These are phyloP conservation scores for Cariama cristata DNA, from an alignment of 2,113 vertebrate species.

Conservation along the genomic window DNA sequence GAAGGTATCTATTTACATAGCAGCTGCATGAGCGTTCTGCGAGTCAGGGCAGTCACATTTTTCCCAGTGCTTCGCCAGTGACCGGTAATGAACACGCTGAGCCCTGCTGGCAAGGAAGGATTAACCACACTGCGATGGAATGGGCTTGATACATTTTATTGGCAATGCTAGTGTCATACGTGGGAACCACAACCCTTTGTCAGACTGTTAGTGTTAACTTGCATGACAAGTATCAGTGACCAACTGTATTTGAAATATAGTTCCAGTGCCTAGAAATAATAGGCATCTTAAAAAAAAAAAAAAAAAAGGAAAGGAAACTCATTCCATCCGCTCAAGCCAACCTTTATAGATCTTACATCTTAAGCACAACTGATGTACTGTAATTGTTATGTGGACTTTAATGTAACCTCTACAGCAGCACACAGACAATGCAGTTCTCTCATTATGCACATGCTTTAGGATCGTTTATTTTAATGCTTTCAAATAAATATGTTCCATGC, in stretches of 20 bases:
- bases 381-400: slow-evolving; percentile 73
- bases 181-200: slow-evolving; percentile 61
- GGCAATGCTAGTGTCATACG: slow-evolving; percentile 48
- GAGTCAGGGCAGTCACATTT: background rate
- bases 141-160: slow-evolving; percentile 69
- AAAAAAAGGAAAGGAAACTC: background rate
- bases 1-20: background rate
- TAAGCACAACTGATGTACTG: slow-evolving; percentile 60
- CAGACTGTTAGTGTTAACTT: slow-evolving; percentile 64
- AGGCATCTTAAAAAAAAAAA: slow-evolving; percentile 57
- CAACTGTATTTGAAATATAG: slow-evolving; percentile 75
- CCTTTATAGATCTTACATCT: slow-evolving; percentile 62
- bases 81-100: background rate
- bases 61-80: background rate
- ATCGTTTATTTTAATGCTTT: slow-evolving; percentile 85
- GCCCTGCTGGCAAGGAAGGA: background rate
- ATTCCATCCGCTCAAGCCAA: slow-evolving; percentile 62
- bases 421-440: slow-evolving; percentile 75
- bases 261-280: slow-evolving; percentile 74
- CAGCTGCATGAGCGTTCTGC: background rate
- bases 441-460: slow-evolving; percentile 80
- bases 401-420: slow-evolving; percentile 71
- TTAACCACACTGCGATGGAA: background rate
- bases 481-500: slow-evolving; percentile 86
- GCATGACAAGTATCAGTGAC: slow-evolving; percentile 71